Evolutionary conservation across 1,140 invertebrate genomes (phyloP), one percentile per base, ranked within the genome.

Genomic region (Drosophila albomicans): DNA sequence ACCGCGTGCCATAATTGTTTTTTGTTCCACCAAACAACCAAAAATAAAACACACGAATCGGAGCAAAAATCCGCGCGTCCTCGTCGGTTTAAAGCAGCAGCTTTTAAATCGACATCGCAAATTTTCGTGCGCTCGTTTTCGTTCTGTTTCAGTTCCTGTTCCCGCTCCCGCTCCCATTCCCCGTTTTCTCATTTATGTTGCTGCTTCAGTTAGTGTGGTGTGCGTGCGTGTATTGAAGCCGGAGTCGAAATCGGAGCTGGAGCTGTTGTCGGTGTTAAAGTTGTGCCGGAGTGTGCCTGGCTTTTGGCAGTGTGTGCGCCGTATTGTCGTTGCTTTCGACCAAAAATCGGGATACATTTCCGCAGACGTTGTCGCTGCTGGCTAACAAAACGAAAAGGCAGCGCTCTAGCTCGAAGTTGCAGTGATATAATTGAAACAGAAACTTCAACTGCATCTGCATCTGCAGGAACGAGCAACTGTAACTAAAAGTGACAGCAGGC

Each of bases 301-400:
- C 48, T 63, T 54, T 49, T 76, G 35, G 35, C 35, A 10, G 35
- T 38, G 35, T 38, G 35, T 38, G 0, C 35, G 10, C 8, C 45
- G 41, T 52, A 75, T 75, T 82, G 75, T 54, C 67, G 79, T 78
- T 46, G 72, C 82, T 81, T 63, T 81, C 75, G 75, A 77, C 62
- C 49, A 54, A 78, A 78, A 79, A 82, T 91, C 82, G 87, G 87
- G 78, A 91, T 91, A 91, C 79, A 90, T 81, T 87, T 91, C 87
- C 78, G 79, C 69, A 62, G 65, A 59, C 38, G 72, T 16, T 56
- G 45, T 30, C 46, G 59, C 76, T 58, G 56, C 30, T 32, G 30
- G 30, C 30, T 32, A 32, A 32, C 5, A 1, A 32, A 32, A 32
- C 5, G 30, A 7, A 32, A 32, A 32, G 30, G 30, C 30, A 32